Base-by-base conservation (phyloP, 1,140 invertebrate species). In the Nomia melanderi region DNA sequence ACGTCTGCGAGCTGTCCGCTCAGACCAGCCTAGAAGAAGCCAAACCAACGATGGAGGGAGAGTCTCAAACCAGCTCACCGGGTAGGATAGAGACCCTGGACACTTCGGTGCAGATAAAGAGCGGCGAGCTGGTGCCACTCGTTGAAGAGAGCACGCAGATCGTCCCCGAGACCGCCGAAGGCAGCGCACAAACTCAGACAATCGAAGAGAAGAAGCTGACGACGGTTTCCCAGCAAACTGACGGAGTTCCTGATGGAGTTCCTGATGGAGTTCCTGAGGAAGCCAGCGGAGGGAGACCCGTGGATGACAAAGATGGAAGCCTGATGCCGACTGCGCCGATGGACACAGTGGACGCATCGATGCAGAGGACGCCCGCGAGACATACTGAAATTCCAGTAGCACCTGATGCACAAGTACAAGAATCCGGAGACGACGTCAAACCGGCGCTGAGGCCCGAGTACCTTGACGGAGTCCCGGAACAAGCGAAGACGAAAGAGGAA, bases 31-130 rank as follows among this genome's bases (percentile, higher is more conserved):
- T 82, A 0, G 79, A 88, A 56, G 69, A 82, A 17, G 17, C 36
- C 2, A 74, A 62, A 20, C 12, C 20, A 50, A 39, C 74, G 31
- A 66, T 17, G 1, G 86, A 89, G 36, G 77, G 66, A 70, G 86
- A 90, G 66, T 88, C 87, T 2, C 89, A 91, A 81, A 91, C 89
- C 6, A 80, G 31, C 66, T 63, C 57, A 0, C 83, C 83, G 1
- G 70, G 75, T 8, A 54, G 33, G 29, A 54, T 57, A 60, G 59
- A 73, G 36, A 88, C 84, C 0, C 54, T 65, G 5, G 87, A 91
- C 8, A 81, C 78, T 25, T 89, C 82, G 4, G 72, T 88, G 17
- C 90, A 91, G 66, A 88, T 85, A 44, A 72, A 88, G 29, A 53
- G 66, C n/a, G 65, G 83, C 44, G 91, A 92, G 39, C 71, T 91